Conservation (phyloP, 92 coral and sea anemone species). For the Paragorgia papillata region DNA sequence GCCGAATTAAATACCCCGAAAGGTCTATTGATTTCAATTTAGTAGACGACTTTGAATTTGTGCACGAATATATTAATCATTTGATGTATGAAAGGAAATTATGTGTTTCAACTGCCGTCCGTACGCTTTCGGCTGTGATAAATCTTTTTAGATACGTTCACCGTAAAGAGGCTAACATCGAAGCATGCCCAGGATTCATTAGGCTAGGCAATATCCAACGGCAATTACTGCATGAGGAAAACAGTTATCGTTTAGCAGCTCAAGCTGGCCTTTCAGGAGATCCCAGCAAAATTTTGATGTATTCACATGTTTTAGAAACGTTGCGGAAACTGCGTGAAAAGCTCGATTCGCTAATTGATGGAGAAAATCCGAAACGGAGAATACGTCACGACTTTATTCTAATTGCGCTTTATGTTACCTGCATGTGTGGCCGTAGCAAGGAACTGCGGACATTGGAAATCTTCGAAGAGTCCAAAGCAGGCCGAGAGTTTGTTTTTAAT, state of each 20-base stretch:
- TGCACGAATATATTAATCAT: no score
- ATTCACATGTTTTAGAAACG: not conserved
- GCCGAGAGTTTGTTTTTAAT: not conserved
- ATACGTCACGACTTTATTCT: constrained; percentile 22
- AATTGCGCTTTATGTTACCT: not conserved
- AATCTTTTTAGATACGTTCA: constrained; percentile 25
- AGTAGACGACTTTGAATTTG: no score
- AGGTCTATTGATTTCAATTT: no score
- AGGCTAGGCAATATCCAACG: constrained; percentile 31
- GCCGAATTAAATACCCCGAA: no score
- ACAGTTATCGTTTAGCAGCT: constrained; percentile 11
- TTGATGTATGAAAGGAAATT: no score
- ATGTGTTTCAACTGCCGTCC: constrained; percentile 28
- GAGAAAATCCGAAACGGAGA: not conserved
- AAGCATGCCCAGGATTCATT: constrained; percentile 20
- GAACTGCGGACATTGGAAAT: constrained; percentile 1
- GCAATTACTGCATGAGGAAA: constrained; percentile 22
- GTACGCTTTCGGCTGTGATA: constrained; percentile 33
- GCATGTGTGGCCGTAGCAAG: constrained; percentile 16
- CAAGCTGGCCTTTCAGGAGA: constrained; percentile 32
- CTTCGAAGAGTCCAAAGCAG: not conserved
- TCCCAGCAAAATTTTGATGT: not conserved
- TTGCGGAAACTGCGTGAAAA: not conserved
- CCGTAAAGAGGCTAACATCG: constrained; percentile 12
- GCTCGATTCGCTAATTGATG: not conserved